These are phyloP conservation scores for Hyalella azteca DNA, from an alignment of 2,888 invertebrate species.

Conservation along the genomic window DNA sequence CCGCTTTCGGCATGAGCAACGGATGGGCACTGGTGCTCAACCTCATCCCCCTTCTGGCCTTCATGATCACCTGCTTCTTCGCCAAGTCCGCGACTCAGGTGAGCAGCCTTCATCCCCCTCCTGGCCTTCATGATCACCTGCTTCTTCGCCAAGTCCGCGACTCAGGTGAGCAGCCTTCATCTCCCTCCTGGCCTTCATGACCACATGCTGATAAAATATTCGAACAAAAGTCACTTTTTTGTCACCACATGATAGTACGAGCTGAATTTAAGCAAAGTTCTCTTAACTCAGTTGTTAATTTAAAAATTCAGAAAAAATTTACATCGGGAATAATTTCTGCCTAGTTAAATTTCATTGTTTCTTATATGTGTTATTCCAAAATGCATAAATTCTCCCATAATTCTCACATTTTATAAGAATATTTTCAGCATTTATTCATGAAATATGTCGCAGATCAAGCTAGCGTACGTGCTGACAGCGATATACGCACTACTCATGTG, in stretches of 20 bases:
- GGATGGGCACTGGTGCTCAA: slow-evolving; percentile 97
- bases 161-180: slow-evolving; percentile 73
- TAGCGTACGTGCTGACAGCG: slow-evolving; percentile 78
- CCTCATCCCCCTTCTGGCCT: slow-evolving; percentile 85
- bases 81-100: slow-evolving; percentile 92
- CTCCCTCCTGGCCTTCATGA: neutral
- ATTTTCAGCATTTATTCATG: no score
- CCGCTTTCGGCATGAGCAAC: slow-evolving; percentile 94
- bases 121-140: slow-evolving; percentile 74
- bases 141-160: slow-evolving; percentile 87
- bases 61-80: slow-evolving; percentile 91
- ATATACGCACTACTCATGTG: slow-evolving; percentile 85
- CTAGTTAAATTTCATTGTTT: no score
- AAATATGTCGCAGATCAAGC: slow-evolving; percentile 68
- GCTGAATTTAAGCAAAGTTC: no score
- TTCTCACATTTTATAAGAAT: no score
- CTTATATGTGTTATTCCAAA: no score
- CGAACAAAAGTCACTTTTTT: no score
- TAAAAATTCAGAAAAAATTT: no score
- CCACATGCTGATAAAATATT: no score
- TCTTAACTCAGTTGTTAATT: no score
- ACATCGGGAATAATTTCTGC: no score
- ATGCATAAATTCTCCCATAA: no score
- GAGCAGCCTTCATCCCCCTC: slow-evolving; percentile 61
- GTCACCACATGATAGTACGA: no score